Conservation (phyloP, 2,797 vertebrate genomes). For the Dallia pectoralis region DNA sequence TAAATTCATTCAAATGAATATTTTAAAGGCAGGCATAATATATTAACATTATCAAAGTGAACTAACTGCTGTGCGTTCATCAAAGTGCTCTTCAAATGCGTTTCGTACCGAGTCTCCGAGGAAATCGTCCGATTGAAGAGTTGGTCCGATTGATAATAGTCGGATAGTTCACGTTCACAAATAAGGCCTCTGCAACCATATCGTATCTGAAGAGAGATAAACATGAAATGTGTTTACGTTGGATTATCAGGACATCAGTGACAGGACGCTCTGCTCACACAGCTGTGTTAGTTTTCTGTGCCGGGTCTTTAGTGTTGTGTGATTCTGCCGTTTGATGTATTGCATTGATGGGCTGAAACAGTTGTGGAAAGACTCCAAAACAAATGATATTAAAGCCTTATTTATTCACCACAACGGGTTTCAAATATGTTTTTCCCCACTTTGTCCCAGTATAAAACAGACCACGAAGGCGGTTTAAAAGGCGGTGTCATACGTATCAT, state of each 20-base stretch:
- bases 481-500: slow-evolving; percentile 2
- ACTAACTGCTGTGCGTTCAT: slow-evolving; percentile 51
- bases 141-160: background rate
- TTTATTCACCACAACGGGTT: background rate
- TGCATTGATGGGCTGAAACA: slow-evolving; percentile 10
- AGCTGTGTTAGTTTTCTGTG: background rate
- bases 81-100: slow-evolving; percentile 69
- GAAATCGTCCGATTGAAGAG: background rate
- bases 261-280: background rate
- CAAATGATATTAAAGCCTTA: slow-evolving; percentile 23
- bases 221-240: slow-evolving; percentile 27
- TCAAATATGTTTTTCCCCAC: background rate
- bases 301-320: slow-evolving; percentile 22
- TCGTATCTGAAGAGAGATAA: slow-evolving; percentile 15
- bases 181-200: background rate
- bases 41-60: slow-evolving; percentile 79
- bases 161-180: background rate
- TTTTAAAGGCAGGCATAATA: slow-evolving; percentile 74
- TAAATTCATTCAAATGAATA: slow-evolving; percentile 74
- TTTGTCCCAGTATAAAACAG: slow-evolving; percentile 8
- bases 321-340: slow-evolving; percentile 17
- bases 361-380: slow-evolving; percentile 26
- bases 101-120: background rate
- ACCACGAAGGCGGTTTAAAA: slow-evolving; percentile 12
- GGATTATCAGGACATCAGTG: background rate